Conservation (phyloP, 2,888 invertebrate genomes). For the Bembecia ichneumoniformis region DNA sequence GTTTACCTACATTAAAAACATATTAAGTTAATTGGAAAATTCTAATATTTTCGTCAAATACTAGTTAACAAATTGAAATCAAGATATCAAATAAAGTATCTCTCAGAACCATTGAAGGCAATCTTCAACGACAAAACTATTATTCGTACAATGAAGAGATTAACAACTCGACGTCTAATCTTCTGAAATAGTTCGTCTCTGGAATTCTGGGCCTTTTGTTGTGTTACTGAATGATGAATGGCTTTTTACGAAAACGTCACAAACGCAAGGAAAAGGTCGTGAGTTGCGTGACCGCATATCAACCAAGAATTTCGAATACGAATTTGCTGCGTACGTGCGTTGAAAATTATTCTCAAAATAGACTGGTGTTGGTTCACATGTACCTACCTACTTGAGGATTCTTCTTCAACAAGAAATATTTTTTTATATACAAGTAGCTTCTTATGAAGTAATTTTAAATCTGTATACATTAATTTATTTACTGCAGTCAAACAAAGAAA, state of each 20-base stretch:
- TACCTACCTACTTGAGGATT: conserved; percentile 15
- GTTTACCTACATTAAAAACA: too few species aligned
- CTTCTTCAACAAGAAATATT: neutral
- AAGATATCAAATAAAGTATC: conserved; percentile 1
- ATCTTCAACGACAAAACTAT: neutral
- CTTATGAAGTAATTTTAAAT: too few species aligned
- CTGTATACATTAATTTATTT: too few species aligned
- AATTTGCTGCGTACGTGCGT: conserved; percentile 52
- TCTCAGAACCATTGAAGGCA: neutral
- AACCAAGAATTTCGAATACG: conserved; percentile 44
- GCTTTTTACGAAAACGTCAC: conserved; percentile 23
- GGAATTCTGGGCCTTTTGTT: conserved; percentile 2
- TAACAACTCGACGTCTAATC: neutral
- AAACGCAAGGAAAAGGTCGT: conserved; percentile 22
- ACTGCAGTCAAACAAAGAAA: too few species aligned
- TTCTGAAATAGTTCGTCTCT: neutral
- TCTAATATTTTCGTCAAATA: too few species aligned
- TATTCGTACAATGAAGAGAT: neutral
- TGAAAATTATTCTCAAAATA: conserved; percentile 44
- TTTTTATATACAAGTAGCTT: too few species aligned
- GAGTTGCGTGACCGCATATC: conserved; percentile 49
- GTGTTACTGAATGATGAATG: conserved; percentile 32
- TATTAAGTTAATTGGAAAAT: too few species aligned
- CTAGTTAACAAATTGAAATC: neutral
- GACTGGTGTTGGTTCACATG: conserved; percentile 19